A percentile compares a stretch with the other conserved stretches of the same genome.
Evolutionary conservation across 2,888 invertebrate species (phyloP).

Genomic region (Cordylochernes scorpioides): DNA sequence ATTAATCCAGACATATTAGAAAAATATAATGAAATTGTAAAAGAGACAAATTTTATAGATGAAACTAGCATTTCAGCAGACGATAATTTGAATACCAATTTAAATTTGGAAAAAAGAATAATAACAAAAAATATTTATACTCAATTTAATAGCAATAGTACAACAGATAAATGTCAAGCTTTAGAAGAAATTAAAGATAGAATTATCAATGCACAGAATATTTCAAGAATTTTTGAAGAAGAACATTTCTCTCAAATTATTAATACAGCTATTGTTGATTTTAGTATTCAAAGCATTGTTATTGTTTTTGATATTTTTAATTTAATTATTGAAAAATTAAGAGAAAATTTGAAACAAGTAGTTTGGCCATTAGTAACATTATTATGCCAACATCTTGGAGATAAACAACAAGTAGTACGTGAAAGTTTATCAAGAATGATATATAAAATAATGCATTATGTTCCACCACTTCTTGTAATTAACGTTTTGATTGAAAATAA

Average conservation of each 20-base stretch:
- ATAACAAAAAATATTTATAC: no score
- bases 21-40: constrained; percentile 11
- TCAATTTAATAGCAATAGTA: no score
- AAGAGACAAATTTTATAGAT: no score
- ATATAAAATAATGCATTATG: constrained; percentile 27
- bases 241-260: constrained; percentile 31
- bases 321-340: constrained; percentile 23
- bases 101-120: no score
- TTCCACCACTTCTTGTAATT: constrained; percentile 28
- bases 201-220: constrained; percentile 29
- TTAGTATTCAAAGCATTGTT: constrained; percentile 29
- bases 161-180: constrained; percentile 23
- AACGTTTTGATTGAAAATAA: constrained; percentile 27
- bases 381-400: constrained; percentile 25
- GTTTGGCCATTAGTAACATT: constrained; percentile 25
- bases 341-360: constrained; percentile 23
- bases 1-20: constrained; percentile 9
- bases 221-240: constrained; percentile 29
- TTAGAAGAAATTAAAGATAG: constrained; percentile 23
- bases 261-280: constrained; percentile 18
- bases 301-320: constrained; percentile 33
- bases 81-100: no score
- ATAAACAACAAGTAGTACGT: constrained; percentile 27
- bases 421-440: constrained; percentile 27
- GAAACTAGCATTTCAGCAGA: no score